Percentiles rank a stretch among this genome's conserved stretches.
phyloP scores from a whole-genome alignment of 1,140 invertebrate genomes.

The Drosophila nannoptera region DNA sequence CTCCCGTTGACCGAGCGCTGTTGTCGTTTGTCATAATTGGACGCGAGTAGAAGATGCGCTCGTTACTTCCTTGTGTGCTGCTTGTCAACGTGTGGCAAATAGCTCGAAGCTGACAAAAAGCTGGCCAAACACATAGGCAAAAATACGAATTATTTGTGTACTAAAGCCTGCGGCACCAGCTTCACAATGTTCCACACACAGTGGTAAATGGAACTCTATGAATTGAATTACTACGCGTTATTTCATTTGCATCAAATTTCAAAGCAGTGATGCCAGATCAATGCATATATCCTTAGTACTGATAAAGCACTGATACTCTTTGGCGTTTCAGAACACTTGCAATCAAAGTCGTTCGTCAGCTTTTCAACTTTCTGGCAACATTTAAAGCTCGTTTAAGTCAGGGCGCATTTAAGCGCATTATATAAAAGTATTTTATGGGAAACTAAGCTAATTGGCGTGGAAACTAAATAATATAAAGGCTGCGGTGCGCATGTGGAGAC shows the following conservation, averaged over 20 bases:
- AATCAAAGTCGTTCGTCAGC: conserved; percentile 3
- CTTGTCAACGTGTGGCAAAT: conserved; percentile 55
- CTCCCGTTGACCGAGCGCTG: conserved; percentile 17
- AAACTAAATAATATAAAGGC: conserved; percentile 33
- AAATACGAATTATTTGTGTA: conserved; percentile 19
- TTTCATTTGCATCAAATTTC: too few species aligned
- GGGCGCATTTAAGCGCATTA: conserved; percentile 35
- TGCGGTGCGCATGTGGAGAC: conserved; percentile 27
- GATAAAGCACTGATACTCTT: too few species aligned
- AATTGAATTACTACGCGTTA: neutral
- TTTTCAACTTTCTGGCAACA: conserved; percentile 19
- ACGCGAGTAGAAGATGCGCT: conserved; percentile 69
- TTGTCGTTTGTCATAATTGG: conserved; percentile 70
- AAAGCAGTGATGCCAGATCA: neutral
- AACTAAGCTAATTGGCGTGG: conserved; percentile 68
- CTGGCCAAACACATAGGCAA: conserved; percentile 33
- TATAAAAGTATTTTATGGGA: conserved; percentile 51
- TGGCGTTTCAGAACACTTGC: too few species aligned
- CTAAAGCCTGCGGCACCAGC: neutral
- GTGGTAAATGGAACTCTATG: neutral
- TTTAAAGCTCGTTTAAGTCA: conserved; percentile 44
- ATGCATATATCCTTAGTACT: neutral
- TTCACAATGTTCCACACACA: conserved; percentile 2
- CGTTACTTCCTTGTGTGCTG: conserved; percentile 60
- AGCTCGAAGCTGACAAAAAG: conserved; percentile 41